phyloP scores from a whole-genome alignment of 1,140 invertebrate genomes.

The Mizuhopecten yessoensis region DNA sequence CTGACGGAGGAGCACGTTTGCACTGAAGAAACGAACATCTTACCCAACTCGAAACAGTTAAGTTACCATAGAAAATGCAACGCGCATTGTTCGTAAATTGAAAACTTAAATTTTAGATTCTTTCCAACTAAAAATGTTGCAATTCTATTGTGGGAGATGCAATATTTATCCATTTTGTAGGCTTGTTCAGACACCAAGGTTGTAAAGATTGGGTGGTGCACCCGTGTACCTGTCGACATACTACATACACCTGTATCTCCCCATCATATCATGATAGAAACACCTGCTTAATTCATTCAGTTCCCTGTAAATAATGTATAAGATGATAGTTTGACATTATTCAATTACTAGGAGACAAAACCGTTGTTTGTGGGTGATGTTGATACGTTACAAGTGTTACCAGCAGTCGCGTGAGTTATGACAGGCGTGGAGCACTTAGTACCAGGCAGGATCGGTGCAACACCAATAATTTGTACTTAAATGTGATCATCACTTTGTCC shows the following conservation, averaged over 20 bases:
- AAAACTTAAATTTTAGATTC: too few species aligned
- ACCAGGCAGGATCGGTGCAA: neutral
- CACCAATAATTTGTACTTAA: slow-evolving; percentile 32
- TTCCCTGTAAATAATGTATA: too few species aligned
- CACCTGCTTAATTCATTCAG: neutral
- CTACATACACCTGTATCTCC: neutral
- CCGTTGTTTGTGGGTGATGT: neutral
- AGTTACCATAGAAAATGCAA: neutral
- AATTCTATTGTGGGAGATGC: too few species aligned
- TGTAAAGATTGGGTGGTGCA: neutral
- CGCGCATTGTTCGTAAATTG: too few species aligned
- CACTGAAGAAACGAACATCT: neutral
- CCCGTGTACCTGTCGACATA: neutral
- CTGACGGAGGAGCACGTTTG: neutral
- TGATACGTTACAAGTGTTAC: neutral
- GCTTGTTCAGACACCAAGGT: neutral
- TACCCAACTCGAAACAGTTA: neutral
- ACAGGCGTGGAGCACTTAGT: neutral
- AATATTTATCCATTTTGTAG: neutral
- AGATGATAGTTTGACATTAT: neutral
- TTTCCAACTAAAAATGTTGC: too few species aligned
- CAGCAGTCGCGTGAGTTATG: neutral
- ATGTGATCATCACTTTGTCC: slow-evolving; percentile 13
- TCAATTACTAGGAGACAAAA: neutral
- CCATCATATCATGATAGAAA: neutral